phyloP scores from a whole-genome alignment of 2,797 vertebrate genomes.

The Melanotaenia boesemani region DNA sequence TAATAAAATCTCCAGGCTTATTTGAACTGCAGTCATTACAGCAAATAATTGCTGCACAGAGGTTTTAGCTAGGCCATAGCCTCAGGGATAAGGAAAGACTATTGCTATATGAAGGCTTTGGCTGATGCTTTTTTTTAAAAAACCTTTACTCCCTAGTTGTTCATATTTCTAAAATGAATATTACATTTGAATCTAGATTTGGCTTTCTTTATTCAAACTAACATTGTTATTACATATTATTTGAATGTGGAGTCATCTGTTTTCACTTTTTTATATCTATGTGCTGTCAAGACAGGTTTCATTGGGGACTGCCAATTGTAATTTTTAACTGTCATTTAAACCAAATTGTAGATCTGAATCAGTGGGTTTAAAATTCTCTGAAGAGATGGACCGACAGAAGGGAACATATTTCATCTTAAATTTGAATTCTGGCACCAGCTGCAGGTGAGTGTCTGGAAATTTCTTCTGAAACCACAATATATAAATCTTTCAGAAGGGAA shows the following conservation, averaged over 20 bases:
- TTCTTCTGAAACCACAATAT: slow-evolving; percentile 45
- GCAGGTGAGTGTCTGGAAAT: slow-evolving; percentile 60
- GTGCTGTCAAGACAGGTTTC: slow-evolving; percentile 91
- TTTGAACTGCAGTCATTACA: slow-evolving; percentile 99
- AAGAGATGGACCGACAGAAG: slow-evolving; percentile 84
- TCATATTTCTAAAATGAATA: slow-evolving; percentile 99
- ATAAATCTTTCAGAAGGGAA: slow-evolving; percentile 52
- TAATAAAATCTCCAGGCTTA: slow-evolving; percentile 99
- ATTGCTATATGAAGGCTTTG: slow-evolving; percentile 93
- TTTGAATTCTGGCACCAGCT: slow-evolving; percentile 82
- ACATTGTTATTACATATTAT: slow-evolving; percentile 99
- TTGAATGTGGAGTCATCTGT: slow-evolving; percentile 95
- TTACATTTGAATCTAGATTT: slow-evolving; percentile 95
- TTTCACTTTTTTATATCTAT: slow-evolving; percentile 91
- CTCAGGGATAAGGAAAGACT: slow-evolving; percentile 95
- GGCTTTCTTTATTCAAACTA: slow-evolving; percentile 96
- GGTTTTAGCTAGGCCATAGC: slow-evolving; percentile 94
- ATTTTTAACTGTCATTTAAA: slow-evolving; percentile 98
- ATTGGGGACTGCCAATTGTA: slow-evolving; percentile 89
- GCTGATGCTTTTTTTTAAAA: slow-evolving; percentile 83
- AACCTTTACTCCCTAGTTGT: slow-evolving; percentile 93
- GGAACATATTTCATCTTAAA: slow-evolving; percentile 86
- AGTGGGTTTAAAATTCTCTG: slow-evolving; percentile 84
- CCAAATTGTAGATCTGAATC: slow-evolving; percentile 89
- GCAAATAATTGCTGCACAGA: slow-evolving; percentile 96